These are phyloP conservation scores for Amblyopsis rosae DNA, from an alignment of 2,113 vertebrate genomes.

Conservation along the genomic window DNA sequence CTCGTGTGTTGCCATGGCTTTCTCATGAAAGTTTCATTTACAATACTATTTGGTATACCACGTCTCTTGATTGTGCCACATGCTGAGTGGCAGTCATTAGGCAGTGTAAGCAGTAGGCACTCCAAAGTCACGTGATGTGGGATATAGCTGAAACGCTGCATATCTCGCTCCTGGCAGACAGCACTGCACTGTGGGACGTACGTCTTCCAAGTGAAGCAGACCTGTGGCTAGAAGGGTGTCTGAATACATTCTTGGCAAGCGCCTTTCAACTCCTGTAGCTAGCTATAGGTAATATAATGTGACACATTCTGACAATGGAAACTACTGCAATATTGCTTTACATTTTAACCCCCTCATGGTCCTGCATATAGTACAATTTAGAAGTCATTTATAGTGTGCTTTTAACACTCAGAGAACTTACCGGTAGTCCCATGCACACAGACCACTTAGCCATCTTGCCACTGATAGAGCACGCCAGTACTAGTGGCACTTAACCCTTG, in stretches of 20 bases:
- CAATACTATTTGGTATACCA: not conserved
- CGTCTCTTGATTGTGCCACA: too few relatives aligned
- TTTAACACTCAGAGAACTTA: too few relatives aligned
- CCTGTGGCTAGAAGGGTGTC: slow-evolving; percentile 22
- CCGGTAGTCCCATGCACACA: too few relatives aligned
- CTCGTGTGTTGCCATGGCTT: not conserved
- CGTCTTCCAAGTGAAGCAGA: slow-evolving; percentile 40
- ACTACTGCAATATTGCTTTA: not conserved
- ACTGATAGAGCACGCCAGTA: too few relatives aligned
- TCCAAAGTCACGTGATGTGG: slow-evolving; percentile 28
- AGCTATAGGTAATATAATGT: slow-evolving; percentile 11
- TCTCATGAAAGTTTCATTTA: slow-evolving; percentile 8
- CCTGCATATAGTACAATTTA: not conserved
- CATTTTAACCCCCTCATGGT: not conserved
- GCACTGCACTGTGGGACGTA: slow-evolving; percentile 18
- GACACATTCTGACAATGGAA: slow-evolving; percentile 22
- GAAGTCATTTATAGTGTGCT: too few relatives aligned
- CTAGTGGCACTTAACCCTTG: too few relatives aligned
- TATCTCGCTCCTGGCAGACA: slow-evolving; percentile 34
- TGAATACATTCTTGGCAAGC: slow-evolving; percentile 19
- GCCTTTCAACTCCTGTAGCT: not conserved
- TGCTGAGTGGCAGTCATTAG: not conserved
- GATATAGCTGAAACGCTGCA: slow-evolving; percentile 15
- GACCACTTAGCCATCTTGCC: too few relatives aligned
- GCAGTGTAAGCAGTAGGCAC: not conserved